phyloP scores from a whole-genome alignment of 1,140 invertebrate species.

The Mactra quadrangularis region DNA sequence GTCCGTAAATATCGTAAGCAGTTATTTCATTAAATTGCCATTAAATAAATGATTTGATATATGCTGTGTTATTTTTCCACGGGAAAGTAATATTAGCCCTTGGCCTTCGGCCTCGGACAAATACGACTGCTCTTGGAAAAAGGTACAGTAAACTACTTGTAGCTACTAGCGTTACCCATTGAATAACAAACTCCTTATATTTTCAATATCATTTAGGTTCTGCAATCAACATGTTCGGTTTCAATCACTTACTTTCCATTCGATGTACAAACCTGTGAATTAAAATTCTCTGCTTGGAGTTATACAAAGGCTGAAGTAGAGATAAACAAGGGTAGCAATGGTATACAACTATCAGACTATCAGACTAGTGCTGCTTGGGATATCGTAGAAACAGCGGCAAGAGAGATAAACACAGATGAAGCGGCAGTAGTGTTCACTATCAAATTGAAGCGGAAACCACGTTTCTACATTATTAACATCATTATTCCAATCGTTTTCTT shows the following conservation, averaged over 20 bases:
- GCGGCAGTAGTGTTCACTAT: not conserved
- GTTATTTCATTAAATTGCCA: too few relatives aligned
- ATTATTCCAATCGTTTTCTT: constrained; percentile 86
- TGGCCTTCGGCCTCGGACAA: too few relatives aligned
- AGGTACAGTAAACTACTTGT: too few relatives aligned
- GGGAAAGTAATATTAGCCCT: too few relatives aligned
- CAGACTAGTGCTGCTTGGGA: constrained; percentile 13
- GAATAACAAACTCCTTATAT: too few relatives aligned
- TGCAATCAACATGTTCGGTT: constrained; percentile 98
- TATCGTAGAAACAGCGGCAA: not conserved
- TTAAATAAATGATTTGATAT: too few relatives aligned
- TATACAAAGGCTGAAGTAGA: constrained; percentile 78
- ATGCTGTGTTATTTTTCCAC: too few relatives aligned
- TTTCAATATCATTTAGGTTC: constrained; percentile 88
- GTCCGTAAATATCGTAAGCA: too few relatives aligned
- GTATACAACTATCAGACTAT: constrained; percentile 3
- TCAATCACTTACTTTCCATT: constrained; percentile 90
- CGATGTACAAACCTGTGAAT: constrained; percentile 88
- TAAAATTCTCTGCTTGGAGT: constrained; percentile 81
- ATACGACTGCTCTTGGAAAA: too few relatives aligned
- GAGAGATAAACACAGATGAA: not conserved
- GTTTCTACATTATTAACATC: constrained; percentile 85
- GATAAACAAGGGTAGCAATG: not conserved
- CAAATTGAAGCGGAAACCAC: constrained; percentile 68
- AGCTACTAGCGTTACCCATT: too few relatives aligned